Evolutionary conservation across 2,888 invertebrate species (phyloP).

Genomic region (Bombyx huttoni): DNA sequence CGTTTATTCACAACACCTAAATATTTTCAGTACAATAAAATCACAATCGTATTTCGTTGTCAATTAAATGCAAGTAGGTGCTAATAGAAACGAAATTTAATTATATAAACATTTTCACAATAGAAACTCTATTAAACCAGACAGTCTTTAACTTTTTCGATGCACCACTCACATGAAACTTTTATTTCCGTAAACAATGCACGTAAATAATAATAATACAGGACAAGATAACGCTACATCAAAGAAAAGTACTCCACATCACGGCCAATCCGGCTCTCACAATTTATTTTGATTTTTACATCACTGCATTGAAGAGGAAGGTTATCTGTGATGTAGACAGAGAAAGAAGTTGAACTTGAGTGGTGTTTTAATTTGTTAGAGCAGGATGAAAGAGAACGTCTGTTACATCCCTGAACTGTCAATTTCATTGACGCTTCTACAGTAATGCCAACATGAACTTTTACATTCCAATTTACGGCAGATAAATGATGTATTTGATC

Average conservation of each 20-base stretch:
- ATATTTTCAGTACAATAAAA: background rate
- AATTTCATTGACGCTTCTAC: slow-evolving; percentile 3
- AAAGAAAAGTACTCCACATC: slow-evolving; percentile 40
- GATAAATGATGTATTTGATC: too few relatives aligned
- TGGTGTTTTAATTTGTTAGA: slow-evolving; percentile 3
- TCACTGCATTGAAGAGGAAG: slow-evolving; percentile 18
- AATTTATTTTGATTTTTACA: slow-evolving; percentile 20
- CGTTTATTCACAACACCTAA: too few relatives aligned
- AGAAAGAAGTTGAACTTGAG: slow-evolving; percentile 5
- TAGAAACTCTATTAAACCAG: background rate
- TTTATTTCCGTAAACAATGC: slow-evolving; percentile 14
- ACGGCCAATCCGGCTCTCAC: slow-evolving; percentile 39
- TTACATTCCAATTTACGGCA: slow-evolving; percentile 9
- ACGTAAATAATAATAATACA: slow-evolving; percentile 32
- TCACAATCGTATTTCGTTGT: background rate
- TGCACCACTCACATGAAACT: background rate
- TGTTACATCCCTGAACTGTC: slow-evolving; percentile 13
- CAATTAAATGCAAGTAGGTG: background rate
- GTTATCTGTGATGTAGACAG: slow-evolving; percentile 21
- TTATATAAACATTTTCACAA: background rate
- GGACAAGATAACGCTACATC: slow-evolving; percentile 40
- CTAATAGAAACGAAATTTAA: background rate
- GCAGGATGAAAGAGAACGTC: slow-evolving; percentile 9
- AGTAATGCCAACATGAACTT: slow-evolving; percentile 16
- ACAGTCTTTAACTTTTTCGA: background rate